Conservation (phyloP, 2,888 invertebrate genomes). For the Drosophila atroscutellata region DNA sequence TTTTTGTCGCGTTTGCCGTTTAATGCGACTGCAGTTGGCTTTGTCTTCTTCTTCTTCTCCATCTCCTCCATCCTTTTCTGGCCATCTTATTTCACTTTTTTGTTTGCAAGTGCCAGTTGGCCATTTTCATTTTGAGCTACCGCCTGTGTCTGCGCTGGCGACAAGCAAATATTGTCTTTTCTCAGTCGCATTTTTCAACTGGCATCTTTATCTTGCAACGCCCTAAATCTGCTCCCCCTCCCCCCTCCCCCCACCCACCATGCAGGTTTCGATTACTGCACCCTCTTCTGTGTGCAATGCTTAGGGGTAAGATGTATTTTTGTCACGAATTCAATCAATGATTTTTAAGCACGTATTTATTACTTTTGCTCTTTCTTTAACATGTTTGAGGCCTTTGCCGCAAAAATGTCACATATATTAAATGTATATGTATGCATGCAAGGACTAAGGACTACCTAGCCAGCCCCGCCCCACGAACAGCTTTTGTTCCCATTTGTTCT, state of each 20-base stretch:
- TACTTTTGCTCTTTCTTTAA: conserved; percentile 66
- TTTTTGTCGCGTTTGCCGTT: conserved; percentile 55
- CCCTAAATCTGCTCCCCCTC: not conserved
- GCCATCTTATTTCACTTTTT: conserved; percentile 58
- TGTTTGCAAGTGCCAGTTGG: conserved; percentile 42
- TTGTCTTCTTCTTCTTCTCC: conserved; percentile 5
- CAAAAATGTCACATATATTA: conserved; percentile 3
- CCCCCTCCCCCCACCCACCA: not conserved
- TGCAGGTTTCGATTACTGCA: conserved; percentile 21
- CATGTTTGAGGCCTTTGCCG: conserved; percentile 33
- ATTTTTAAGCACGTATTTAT: conserved; percentile 80
- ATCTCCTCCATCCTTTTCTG: conserved; percentile 14
- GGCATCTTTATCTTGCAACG: conserved; percentile 33
- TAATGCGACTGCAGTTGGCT: conserved; percentile 52
- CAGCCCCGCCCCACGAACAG: not conserved
- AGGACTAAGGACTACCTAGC: not conserved
- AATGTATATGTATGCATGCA: not conserved
- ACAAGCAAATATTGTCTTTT: conserved; percentile 78
- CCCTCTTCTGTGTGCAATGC: conserved; percentile 6
- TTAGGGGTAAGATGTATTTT: conserved; percentile 54
- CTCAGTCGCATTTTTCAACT: conserved; percentile 68
- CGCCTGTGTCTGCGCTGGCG: conserved; percentile 42
- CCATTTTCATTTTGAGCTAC: conserved; percentile 61
- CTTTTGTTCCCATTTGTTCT: not conserved
- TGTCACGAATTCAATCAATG: conserved; percentile 80